Base-by-base conservation (phyloP, 1,140 invertebrate genomes). In the Zaprionus ornatus region DNA sequence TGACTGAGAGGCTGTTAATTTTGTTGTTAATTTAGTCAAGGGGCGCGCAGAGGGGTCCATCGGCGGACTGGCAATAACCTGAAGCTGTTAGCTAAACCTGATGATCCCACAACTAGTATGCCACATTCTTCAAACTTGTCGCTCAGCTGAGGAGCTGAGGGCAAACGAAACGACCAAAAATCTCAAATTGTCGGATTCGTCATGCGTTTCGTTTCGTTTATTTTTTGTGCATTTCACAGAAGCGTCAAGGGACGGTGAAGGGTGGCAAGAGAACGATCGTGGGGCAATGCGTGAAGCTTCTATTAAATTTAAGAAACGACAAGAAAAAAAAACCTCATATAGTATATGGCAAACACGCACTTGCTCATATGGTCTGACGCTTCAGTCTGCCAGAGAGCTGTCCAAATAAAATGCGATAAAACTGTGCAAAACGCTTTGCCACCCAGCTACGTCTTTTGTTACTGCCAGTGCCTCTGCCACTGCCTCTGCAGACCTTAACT, bases 341-440 rank as follows among this genome's bases (percentile, higher is more conserved):
- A 60, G 59, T 50, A 61, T 55, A 60, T 57, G n/a, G 52, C 6
- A 56, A n/a, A 40, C 52, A 55, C 13, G 21, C 56, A 57, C 32
- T 17, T 63, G 48, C 32, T 35, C 59, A 57, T 54, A 57, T 63
- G 29, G 27, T 57, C 52, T 45, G 29, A 40, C 25, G 40, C 54
- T 32, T 17, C 37, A 40, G 12, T 57, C 21, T 56, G 64, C n/a
- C n/a, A 48, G 73, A 67, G 50, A 66, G 48, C 25, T 63, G 63
- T 65, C 67, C 69, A 84, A 78, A 85, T 81, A 57, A 76, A 84
- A 78, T 80, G 71, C 77, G 82, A 85, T 85, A 85, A 85, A 81
- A 72, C 40, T 63, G 37, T 59, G 73, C 66, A 74, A 85, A 80
- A 78, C 45, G 52, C 40, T 67, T 71, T 72, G 63, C 73, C 79